Evolutionary conservation across 2,888 invertebrate genomes (phyloP), one percentile per base, ranked within the genome.

Genomic region (Leptopterna dolabrata): DNA sequence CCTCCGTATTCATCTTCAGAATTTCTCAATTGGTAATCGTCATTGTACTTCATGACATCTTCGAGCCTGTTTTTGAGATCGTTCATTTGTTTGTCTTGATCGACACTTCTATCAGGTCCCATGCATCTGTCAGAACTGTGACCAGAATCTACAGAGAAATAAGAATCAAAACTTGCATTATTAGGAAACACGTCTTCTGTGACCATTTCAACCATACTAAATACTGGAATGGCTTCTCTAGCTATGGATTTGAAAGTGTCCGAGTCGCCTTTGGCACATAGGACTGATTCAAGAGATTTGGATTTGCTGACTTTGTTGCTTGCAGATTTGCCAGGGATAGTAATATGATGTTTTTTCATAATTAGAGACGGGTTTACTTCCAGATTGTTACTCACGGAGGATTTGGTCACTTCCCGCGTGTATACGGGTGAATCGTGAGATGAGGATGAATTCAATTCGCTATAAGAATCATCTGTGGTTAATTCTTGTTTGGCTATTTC

Each of bases 1-100:
- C 92, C 92, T 41, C 92, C 90, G 11, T 92, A 92, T n/a, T 92
- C 92, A 76, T 92, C 92, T 14, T 92, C 92, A 4, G 87, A 91
- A 91, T 80, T 90, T 89, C 71, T 90, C 88, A 88, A 90, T 87
- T 88, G 90, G 87, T 88, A 90, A 90, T 89, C 90, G 90, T 88
- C 88, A 88, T 86, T 90, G 30, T 86, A 88, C 30, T 90, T 88
- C 81, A 88, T 88, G 1, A 90, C 90, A 30, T 90, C 90, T 87
- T 90, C 90, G 43, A 90, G 86, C 13, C 90, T 87, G 84, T 83
- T 90, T 87, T 90, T 90, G 41, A 90, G 87, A 78, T 90, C 90
- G 84, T 90, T 89, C 89, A 90, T 90, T 71, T 90, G 89, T 16
- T 88, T 88, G 27, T 89, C 88, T 70, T 89, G 89, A 19, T 89